Base-by-base conservation (phyloP, 2,797 vertebrate species). In the Sebastes kiyomatsui region DNA sequence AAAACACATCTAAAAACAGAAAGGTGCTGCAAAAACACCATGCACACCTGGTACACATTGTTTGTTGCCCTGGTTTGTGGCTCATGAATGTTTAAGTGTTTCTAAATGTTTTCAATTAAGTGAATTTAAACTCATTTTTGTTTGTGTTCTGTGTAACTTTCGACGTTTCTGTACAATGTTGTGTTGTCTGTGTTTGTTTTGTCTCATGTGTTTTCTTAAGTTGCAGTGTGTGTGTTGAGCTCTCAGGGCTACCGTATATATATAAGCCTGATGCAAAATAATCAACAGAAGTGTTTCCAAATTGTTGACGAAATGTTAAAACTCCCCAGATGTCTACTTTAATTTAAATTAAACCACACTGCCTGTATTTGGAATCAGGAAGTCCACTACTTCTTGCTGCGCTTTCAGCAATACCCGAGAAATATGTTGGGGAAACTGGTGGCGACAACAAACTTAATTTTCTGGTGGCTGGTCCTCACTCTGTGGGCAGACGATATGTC, bases 401-500 rank as follows among this genome's bases (percentile, higher is more conserved):
- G 28, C 68, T 75, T 78, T 78, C 67, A 67, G 7, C 64, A 54
- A 78, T 20, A 72, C 28, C n/a, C 16, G 52, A 56, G 65, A 65
- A 74, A 81, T 80, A 64, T 46, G 35, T 62, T 32, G 4, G 62
- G 27, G 30, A 82, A 87, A 87, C 33, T 59, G 42, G 32, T 58
- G 28, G 60, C 54, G 68, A 66, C 74, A 70, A 81, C 32, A 11
- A 79, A 85, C 33, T 79, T 89, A 7, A 72, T 89, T 88, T 83
- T 88, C 49, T 82, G 67, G 56, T 79, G 68, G 60, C 86, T 77
- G 75, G 71, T 72, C 83, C 52, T 84, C 79, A 80, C 62, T 87
- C 74, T 77, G 71, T 83, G 86, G 87, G 77, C 87, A 87, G 84
- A 86, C 60, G 33, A 90, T 88, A 81, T 90, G 91, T 94, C 91